A percentile compares a stretch with the other conserved stretches of the same genome.
Evolutionary conservation across 2,888 invertebrate genomes (phyloP).

Genomic region (Agrilus mali): DNA sequence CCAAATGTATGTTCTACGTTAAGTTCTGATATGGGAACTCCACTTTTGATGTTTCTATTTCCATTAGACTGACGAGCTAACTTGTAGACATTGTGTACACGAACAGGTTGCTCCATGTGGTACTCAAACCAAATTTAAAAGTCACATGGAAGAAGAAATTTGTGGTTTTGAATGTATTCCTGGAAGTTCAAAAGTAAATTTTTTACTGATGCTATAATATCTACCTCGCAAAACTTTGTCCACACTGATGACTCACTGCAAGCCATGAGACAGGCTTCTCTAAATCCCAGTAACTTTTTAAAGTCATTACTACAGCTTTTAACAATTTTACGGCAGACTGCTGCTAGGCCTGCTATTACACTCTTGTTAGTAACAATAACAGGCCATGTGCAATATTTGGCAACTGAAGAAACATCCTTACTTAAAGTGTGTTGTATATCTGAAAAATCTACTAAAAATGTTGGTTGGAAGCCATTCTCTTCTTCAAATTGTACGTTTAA

Average conservation of each 20-base stretch:
- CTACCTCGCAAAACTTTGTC: constrained; percentile 88
- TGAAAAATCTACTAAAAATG: constrained; percentile 27
- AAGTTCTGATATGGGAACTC: constrained; percentile 38
- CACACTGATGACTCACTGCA: constrained; percentile 77
- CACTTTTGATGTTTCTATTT: constrained; percentile 31
- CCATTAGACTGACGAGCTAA: constrained; percentile 44
- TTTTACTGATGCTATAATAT: constrained; percentile 51
- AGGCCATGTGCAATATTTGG: constrained; percentile 46
- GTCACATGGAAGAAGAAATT: constrained; percentile 47
- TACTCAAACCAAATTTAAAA: constrained; percentile 69
- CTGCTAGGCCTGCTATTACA: constrained; percentile 66
- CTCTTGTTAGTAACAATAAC: constrained; percentile 46
- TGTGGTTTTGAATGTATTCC: constrained; percentile 14
- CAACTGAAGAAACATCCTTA: constrained; percentile 29
- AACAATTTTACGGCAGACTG: constrained; percentile 51
- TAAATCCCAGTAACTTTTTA: constrained; percentile 58
- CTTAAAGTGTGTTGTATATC: constrained; percentile 28
- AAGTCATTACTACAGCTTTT: constrained; percentile 27
- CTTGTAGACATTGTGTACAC: constrained; percentile 77
- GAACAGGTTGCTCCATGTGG: constrained; percentile 72
- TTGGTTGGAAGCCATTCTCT: constrained; percentile 15
- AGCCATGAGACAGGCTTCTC: constrained; percentile 65
- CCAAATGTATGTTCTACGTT: constrained; percentile 60
- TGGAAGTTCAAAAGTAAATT: constrained; percentile 24
- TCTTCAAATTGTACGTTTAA: constrained; percentile 33